Evolutionary conservation across 2,888 invertebrate genomes (phyloP).

Genomic region (Parnassius smintheus): DNA sequence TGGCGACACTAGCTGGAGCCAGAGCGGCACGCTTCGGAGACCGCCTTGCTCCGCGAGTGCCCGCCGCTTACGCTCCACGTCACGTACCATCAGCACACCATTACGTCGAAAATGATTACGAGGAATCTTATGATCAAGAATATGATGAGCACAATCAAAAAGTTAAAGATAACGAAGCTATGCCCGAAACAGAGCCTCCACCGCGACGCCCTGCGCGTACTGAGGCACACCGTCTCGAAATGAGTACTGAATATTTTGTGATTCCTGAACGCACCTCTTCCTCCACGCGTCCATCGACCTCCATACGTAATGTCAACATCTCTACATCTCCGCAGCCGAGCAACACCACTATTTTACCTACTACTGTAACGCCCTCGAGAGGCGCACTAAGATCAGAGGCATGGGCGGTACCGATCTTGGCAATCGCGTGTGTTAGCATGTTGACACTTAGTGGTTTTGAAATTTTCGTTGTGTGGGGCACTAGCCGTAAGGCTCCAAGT

Average conservation of each 20-base stretch:
- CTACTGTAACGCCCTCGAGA: constrained; percentile 44
- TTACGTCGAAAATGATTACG: constrained; percentile 56
- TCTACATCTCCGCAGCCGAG: constrained; percentile 46
- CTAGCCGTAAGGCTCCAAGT: constrained; percentile 90
- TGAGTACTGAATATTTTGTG: constrained; percentile 92
- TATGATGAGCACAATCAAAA: constrained; percentile 54
- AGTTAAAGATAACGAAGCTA: constrained; percentile 46
- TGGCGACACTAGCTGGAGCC: constrained; percentile 49
- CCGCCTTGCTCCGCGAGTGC: constrained; percentile 68
- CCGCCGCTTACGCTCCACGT: constrained; percentile 63
- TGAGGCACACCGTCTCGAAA: constrained; percentile 83
- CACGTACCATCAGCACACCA: constrained; percentile 49
- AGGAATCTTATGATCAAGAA: constrained; percentile 58
- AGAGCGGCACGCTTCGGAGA: constrained; percentile 66
- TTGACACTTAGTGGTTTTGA: constrained; percentile 93
- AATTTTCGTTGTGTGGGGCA: constrained; percentile 90
- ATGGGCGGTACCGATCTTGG: constrained; percentile 95
- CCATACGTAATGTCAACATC: constrained; percentile 53
- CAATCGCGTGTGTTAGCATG: constrained; percentile 92
- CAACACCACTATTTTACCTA: constrained; percentile 45
- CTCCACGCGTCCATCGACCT: constrained; percentile 54
- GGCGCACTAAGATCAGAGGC: constrained; percentile 85
- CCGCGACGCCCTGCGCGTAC: constrained; percentile 65
- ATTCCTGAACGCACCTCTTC: constrained; percentile 80
- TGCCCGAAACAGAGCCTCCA: constrained; percentile 49